These are phyloP conservation scores for Eustalomyia histrio DNA, from an alignment of 2,888 invertebrate species.

Conservation along the genomic window DNA sequence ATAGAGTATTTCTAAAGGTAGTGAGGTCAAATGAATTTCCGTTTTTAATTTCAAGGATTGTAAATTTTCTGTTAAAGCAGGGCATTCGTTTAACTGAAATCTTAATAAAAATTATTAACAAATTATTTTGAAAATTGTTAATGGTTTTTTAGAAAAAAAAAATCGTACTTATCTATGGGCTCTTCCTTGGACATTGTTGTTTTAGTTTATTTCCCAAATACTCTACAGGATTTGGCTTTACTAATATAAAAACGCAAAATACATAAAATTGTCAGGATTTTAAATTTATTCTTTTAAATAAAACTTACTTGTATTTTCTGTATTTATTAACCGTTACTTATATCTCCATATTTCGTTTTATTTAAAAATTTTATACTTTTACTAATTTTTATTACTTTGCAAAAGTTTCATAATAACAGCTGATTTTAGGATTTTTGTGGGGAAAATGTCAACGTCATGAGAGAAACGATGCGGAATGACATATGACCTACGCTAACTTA, in stretches of 20 bases:
- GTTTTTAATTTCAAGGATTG: not conserved
- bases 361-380: not conserved
- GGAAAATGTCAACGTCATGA: not conserved
- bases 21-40: constrained; percentile 5
- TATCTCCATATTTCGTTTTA: too few species aligned
- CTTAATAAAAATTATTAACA: not conserved
- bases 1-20: constrained; percentile 53
- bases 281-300: too few species aligned
- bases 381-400: not conserved
- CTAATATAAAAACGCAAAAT: not conserved
- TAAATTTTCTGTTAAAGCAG: not conserved
- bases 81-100: not conserved
- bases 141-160: not conserved
- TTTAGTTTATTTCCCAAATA: not conserved
- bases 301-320: too few species aligned
- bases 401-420: not conserved
- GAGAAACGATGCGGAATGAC: not conserved
- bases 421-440: not conserved
- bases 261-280: too few species aligned
- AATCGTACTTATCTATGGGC: not conserved
- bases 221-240: not conserved
- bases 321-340: not conserved
- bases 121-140: too few species aligned
- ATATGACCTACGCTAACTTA: too few species aligned
- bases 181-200: not conserved